phyloP scores from a whole-genome alignment of 2,888 invertebrate genomes.

The Eumacrocentrus americanus region DNA sequence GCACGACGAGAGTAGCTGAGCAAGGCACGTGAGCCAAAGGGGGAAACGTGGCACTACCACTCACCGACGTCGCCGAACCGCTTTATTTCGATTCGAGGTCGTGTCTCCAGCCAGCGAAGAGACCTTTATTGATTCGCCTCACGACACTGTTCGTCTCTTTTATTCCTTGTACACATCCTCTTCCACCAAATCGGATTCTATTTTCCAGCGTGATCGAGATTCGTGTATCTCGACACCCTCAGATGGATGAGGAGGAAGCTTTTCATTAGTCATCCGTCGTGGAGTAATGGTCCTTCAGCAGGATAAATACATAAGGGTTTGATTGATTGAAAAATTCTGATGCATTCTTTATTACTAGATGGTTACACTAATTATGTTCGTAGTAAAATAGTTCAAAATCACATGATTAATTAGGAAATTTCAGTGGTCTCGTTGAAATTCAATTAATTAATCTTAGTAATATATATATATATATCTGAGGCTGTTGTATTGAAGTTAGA shows the following conservation, averaged over 20 bases:
- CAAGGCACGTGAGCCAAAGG: constrained; percentile 18
- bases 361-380: too few species aligned
- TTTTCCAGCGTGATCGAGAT: constrained; percentile 19
- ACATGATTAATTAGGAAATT: too few species aligned
- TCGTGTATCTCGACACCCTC: constrained; percentile 1
- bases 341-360: too few species aligned
- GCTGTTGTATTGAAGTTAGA: too few species aligned
- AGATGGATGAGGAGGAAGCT: too few species aligned
- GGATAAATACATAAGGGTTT: background rate
- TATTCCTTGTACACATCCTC: constrained; percentile 12
- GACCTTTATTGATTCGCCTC: constrained; percentile 40
- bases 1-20: constrained; percentile 15
- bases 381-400: too few species aligned
- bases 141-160: constrained; percentile 22
- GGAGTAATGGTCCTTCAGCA: background rate
- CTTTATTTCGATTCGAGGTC: constrained; percentile 41
- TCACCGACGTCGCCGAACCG: constrained; percentile 49
- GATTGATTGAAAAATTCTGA: too few species aligned
- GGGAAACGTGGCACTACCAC: constrained; percentile 39
- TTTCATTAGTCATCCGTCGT: too few species aligned
- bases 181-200: constrained; percentile 18
- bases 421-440: too few species aligned
- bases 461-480: too few species aligned
- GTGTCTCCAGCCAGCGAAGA: constrained; percentile 28
- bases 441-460: too few species aligned